phyloP scores from a whole-genome alignment of 1,140 invertebrate genomes.

The Adoxophyes honmai region DNA sequence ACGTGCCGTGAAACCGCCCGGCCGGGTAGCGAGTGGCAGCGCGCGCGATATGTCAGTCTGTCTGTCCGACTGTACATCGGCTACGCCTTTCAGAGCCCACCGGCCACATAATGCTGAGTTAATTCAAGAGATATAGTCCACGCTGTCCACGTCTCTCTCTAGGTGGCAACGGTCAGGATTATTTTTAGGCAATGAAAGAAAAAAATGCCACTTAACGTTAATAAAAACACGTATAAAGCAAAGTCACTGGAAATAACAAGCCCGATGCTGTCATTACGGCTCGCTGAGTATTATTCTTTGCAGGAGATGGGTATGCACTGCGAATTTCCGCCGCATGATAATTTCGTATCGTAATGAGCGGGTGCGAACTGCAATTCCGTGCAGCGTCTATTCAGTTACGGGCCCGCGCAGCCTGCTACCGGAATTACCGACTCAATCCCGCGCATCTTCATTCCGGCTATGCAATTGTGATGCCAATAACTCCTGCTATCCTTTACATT shows the following conservation, averaged over 20 bases:
- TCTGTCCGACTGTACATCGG: not conserved
- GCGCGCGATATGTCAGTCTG: conserved; percentile 10
- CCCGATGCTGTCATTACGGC: not conserved
- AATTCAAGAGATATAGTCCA: conserved; percentile 3
- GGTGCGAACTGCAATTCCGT: not conserved
- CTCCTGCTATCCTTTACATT: no score
- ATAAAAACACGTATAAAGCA: not conserved
- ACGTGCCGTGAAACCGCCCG: conserved; percentile 1
- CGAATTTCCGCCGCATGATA: conserved; percentile 9
- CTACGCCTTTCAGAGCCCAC: conserved; percentile 7
- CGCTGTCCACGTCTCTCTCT: not conserved
- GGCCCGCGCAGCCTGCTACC: not conserved
- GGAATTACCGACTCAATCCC: not conserved
- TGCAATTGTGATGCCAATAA: no score
- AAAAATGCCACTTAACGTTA: not conserved
- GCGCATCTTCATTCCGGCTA: no score
- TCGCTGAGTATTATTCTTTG: conserved; percentile 2
- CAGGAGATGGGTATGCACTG: not conserved
- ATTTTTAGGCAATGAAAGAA: not conserved
- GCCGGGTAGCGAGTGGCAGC: conserved; percentile 4
- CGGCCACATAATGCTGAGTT: not conserved
- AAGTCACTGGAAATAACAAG: conserved; percentile 7
- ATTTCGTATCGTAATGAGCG: conserved; percentile 9
- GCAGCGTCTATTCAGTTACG: not conserved
- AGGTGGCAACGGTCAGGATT: not conserved